These are phyloP conservation scores for Baccha elongata DNA, from an alignment of 2,888 invertebrate species.

Conservation along the genomic window DNA sequence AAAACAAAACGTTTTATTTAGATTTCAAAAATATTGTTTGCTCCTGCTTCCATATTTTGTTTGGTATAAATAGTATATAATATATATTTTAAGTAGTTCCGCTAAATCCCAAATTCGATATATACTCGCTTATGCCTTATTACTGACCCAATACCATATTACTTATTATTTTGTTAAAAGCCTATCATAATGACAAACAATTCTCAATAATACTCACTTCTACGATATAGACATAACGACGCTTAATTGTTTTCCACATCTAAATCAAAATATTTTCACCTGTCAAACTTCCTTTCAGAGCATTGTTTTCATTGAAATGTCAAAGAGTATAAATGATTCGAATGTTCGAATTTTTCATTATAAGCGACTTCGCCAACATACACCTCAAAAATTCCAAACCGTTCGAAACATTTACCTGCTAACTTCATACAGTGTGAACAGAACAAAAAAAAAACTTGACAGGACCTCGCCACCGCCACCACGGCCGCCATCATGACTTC, in stretches of 20 bases:
- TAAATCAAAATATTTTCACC: slow-evolving; percentile 14
- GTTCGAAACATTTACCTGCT: slow-evolving; percentile 38
- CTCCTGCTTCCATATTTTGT: too few relatives aligned
- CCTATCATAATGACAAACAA: too few relatives aligned
- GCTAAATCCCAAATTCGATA: too few relatives aligned
- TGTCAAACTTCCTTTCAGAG: slow-evolving; percentile 3
- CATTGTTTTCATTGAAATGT: slow-evolving; percentile 6
- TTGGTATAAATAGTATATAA: too few relatives aligned
- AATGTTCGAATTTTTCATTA: slow-evolving; percentile 12
- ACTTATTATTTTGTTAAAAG: too few relatives aligned
- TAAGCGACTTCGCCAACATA: neutral
- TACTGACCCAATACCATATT: too few relatives aligned
- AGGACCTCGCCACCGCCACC: slow-evolving; percentile 13
- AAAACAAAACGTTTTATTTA: too few relatives aligned
- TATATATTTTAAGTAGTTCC: too few relatives aligned
- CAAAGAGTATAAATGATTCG: slow-evolving; percentile 16
- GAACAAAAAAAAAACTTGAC: slow-evolving; percentile 32
- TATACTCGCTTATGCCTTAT: too few relatives aligned
- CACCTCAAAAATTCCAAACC: slow-evolving; percentile 8
- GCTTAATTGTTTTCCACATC: neutral
- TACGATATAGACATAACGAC: neutral
- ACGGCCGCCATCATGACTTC: slow-evolving; percentile 22
- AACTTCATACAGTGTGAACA: slow-evolving; percentile 11
- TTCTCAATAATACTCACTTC: too few relatives aligned
- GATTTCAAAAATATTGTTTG: too few relatives aligned